Evolutionary conservation across 2,113 vertebrate genomes (phyloP), one percentile per base, ranked within the genome.

Genomic region (Columbina picui): DNA sequence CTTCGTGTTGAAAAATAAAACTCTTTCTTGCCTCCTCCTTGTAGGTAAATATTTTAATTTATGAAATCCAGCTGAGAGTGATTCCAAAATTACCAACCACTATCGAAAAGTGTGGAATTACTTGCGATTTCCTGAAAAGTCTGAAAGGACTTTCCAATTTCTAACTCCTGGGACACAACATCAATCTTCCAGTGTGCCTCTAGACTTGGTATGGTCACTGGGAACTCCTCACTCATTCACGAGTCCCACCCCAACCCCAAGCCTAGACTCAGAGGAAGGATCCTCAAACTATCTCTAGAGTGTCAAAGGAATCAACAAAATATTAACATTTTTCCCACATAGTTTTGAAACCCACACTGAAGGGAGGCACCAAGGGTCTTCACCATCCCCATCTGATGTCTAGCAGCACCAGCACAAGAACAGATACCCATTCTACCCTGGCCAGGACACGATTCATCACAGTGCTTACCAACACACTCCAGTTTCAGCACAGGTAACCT

Each of bases 391-490:
- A 16, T 45, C 12, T 5, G 2, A 15, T 1, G 10, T 21, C 50
- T 55, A 92, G 38, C 47, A 13, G 1, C 4, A 23, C 1, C 2
- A 23, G 20, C 32, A 38, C 1, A 3, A 73, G 55, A 75, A 34
- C 1, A 2, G 30, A 57, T 0, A 6, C 19, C 27, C 60, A 15
- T 38, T 65, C 73, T 39, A 10, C 85, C 23, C 20, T 36, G 47
- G 30, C 71, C 3, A 2, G 73, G 39, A 34, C 45, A 80, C 3
- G 0, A 32, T 23, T n/a, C 47, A 36, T 32, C 55, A 56, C 45
- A 17, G 25, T 2, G 19, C 36, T 86, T 36, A 47, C 12, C 45
- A 38, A 16, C 0, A 0, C 2, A 5, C 11, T 32, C 25, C n/a
- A 60, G 27, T 63, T 88, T 71, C 60, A 84, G 32, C 21, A n/a